A percentile compares a stretch with the other conserved stretches of the same genome.
Evolutionary conservation across 2,113 vertebrate species (phyloP).

Genomic region (human (Homo sapiens)): GRCh38 chr2:106504001-106504500

Average conservation of each 20-base stretch:
- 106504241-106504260: rapidly evolving
- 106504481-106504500: background rate
- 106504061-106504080: background rate
- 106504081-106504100: background rate
- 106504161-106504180: background rate
- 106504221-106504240: background rate
- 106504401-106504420: background rate
- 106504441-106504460: too few species aligned
- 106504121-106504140: background rate
- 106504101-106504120: background rate
- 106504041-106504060: rapidly evolving
- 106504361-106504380: too few species aligned
- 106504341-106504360: background rate
- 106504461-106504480: background rate
- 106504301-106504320: constrained; percentile 57
- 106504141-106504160: background rate
- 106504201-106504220: background rate
- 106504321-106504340: constrained; percentile 70
- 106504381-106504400: background rate
- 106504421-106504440: background rate
- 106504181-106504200: background rate
- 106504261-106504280: background rate
- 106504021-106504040: background rate
- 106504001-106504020: background rate
- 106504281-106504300: constrained; percentile 55